Evolutionary conservation across 2,113 vertebrate species (phyloP), one percentile per base, ranked within the genome.

Genomic region (Balaenoptera acutorostrata): DNA sequence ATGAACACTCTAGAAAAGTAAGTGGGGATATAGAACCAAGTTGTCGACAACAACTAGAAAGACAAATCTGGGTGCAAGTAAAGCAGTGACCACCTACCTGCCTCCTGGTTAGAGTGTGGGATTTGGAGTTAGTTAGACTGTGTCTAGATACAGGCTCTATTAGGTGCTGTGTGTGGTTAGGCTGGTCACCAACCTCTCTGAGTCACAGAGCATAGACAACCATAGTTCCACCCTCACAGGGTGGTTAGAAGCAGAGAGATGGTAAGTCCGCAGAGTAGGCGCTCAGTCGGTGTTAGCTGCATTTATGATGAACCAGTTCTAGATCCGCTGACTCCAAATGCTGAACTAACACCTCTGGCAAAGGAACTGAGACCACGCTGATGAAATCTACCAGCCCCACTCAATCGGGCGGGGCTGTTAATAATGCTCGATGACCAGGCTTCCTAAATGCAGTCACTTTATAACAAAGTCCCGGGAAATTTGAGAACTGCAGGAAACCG

Each of bases 21-120:
- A n/a, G n/a, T 5, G 6, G 17, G 1, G 13, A 25, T 9, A 52
- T 2, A 0, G 36, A 90, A 39, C 6, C 6, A 1, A 36, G 18
- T 3, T 33, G 1, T 20, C 55, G 57, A 63, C 29, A 27, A 36
- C 17, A n/a, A 69, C 33, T 68, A 64, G 10, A 5, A 77, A 84
- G 84, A 46, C 2, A 71, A 55, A 41, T 8, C 25, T 23, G 49
- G 27, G 4, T 33, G 49, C 11, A 4, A 2, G 0, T 8, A 29
- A 68, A 75, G 23, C 57, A 69, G 78, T 23, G 25, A 15, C 13
- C 0, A 36, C 33, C 23, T 0, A 27, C 29, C 15, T 31, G 66
- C n/a, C 39, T 75, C 3, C 2, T 15, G 29, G n/a, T 31, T 15
- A 18, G 12, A 59, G 57, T 18, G 33, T 29, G 13, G 27, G 72